Evolutionary conservation across 2,113 vertebrate species (phyloP), one percentile per base, ranked within the genome.

Genomic region (Antechinus stuartii): DNA sequence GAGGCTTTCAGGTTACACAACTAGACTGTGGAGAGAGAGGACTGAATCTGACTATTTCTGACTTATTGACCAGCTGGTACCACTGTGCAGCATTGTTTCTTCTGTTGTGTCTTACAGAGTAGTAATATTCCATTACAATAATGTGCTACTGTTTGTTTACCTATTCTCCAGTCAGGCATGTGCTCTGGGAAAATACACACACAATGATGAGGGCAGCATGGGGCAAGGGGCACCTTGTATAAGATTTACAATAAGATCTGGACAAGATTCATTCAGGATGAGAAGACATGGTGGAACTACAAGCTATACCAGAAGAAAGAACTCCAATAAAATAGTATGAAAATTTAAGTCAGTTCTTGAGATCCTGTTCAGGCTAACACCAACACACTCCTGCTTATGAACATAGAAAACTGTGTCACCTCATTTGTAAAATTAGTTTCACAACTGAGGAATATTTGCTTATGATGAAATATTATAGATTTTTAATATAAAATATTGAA

Each of bases 381-480:
- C n/a, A 84, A 8, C 19, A 84, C 19, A 23, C 1, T 84, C n/a
- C 6, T 76, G 61, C 11, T 35, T 76, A 76, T 76, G 14, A 76
- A 76, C 14, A 19, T 76, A n/a, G 35, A 26, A 93, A 92, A 22
- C 12, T 35, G 23, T 90, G 2, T 26, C 90, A 26, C 23, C 57
- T 25, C 8, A 46, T 52, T 35, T 90, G 6, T 91, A 68, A 35
- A 68, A 91, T 92, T 91, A 46, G 9, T 52, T 0, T 93, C 53
- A 24, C 53, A 93, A 61, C 6, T 90, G 89, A 47, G 91, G 61
- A 90, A 90, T 84, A 76, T 49, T 22, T 22, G 16, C 35, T 76
- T 26, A n/a, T 93, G 2, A 27, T 24, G n/a, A 95, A 27, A 53
- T 91, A 94, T 90, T 97, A 55, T 55, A 2, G 46, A 93, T 94